Base-by-base conservation (phyloP, 1,140 invertebrate genomes). In the Drosophila sp. region DNA sequence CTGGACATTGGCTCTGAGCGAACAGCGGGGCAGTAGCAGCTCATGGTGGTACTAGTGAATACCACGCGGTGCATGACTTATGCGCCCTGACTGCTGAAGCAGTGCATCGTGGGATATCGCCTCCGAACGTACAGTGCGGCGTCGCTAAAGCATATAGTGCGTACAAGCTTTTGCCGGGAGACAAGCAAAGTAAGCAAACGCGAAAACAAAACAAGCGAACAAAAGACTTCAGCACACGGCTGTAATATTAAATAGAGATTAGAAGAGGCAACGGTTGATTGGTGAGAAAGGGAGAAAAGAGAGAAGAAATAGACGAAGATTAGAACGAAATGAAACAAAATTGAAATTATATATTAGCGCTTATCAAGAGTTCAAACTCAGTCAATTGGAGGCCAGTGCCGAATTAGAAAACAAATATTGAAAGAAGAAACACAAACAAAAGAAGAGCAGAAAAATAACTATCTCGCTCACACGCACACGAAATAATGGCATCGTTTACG, bases 321-420 rank as follows among this genome's bases (percentile, higher is more conserved):
- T 29, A 56, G 54, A 16, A 21, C 43, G 45, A 56, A 21, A 21
- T 21, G 4, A 21, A 21, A 40, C 32, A 11, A 58, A 51, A 36
- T 36, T 25, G 45, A 27, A 58, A 53, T 57, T 45, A 56, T 16
- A 53, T 58, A 41, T 59, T 58, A 41, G 54, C 18, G 32, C 46
- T 67, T 67, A 72, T 67, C 63, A 64, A 45, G n/a, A 56, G 16
- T 45, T 62, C 21, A 62, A 70, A 54, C 27, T 43, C 29, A 21
- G 4, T 40, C 25, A 14, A 29, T 53, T 40, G 21, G 18, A 25
- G 69, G 62, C 69, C 69, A 50, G 25, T 34, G 51, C 32, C 40
- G 21, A 43, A 51, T 46, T 34, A n/a, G 7, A 50, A 34, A 25
- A n/a, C 8, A 29, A 50, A 34, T 7, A 50, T n/a, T 27, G 25